phyloP scores from a whole-genome alignment of 2,888 invertebrate species.

The Lasioglossum lativentre region DNA sequence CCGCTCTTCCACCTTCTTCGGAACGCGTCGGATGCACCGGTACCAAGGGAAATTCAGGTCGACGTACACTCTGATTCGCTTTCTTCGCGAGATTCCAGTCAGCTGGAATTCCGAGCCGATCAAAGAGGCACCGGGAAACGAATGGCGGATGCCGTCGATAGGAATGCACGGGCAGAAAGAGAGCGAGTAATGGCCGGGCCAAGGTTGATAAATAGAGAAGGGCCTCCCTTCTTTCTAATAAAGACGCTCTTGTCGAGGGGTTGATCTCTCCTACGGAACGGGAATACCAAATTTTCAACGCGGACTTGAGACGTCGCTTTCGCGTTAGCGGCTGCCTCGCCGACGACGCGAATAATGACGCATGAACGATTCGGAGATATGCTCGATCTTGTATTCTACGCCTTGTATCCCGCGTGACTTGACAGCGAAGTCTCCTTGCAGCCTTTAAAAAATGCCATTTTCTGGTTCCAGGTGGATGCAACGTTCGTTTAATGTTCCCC shows the following conservation, averaged over 20 bases:
- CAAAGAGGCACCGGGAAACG: conserved; percentile 56
- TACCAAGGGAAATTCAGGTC: conserved; percentile 20
- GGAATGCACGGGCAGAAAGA: conserved; percentile 69
- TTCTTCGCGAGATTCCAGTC: conserved; percentile 25
- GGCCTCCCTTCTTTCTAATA: conserved; percentile 82
- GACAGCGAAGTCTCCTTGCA: not conserved
- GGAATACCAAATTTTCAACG: conserved; percentile 82
- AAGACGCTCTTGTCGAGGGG: conserved; percentile 84
- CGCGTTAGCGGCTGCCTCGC: conserved; percentile 51
- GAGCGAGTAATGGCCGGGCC: conserved; percentile 74
- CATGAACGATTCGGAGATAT: conserved; percentile 61
- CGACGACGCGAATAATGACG: conserved; percentile 57
- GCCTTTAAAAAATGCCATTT: not conserved
- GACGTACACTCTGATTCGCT: conserved; percentile 42
- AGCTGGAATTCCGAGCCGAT: conserved; percentile 66
- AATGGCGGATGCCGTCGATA: conserved; percentile 66
- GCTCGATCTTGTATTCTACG: conserved; percentile 35
- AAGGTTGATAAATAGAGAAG: conserved; percentile 82
- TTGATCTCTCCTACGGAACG: conserved; percentile 81
- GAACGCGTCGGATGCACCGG: not conserved
- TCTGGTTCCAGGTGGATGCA: conserved; percentile 80
- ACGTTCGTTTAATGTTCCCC: conserved; percentile 83
- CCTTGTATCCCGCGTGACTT: conserved; percentile 22
- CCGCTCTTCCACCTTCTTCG: not conserved
- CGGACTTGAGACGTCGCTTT: conserved; percentile 75